phyloP scores from a whole-genome alignment of 2,113 vertebrate genomes.

The Gavia stellata region DNA sequence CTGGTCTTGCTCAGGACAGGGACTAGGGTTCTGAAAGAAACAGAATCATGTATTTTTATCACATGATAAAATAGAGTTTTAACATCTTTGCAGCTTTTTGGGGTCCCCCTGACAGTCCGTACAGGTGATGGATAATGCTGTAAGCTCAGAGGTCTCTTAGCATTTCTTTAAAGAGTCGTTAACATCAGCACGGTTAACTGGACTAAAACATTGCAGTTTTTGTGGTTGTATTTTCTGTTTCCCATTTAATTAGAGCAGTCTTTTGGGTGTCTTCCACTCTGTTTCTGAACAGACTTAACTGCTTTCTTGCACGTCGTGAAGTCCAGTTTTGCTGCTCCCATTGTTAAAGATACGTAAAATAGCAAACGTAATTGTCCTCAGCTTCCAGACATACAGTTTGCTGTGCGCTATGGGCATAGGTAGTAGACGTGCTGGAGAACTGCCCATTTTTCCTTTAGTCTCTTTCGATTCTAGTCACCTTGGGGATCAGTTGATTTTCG shows the following conservation, averaged over 20 bases:
- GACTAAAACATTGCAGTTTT: not conserved
- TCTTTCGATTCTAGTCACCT: not conserved
- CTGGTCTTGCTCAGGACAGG: not conserved
- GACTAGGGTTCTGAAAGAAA: not conserved
- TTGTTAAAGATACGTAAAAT: not conserved
- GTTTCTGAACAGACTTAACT: not conserved
- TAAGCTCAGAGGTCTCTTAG: not conserved
- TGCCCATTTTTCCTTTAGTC: not conserved
- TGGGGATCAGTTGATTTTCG: not conserved
- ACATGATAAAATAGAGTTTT: not conserved
- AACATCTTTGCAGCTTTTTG: not conserved
- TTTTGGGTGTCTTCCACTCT: not conserved
- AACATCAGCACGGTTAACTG: conserved; percentile 5
- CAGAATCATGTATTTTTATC: not conserved
- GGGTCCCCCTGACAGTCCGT: not conserved
- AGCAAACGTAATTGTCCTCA: not conserved
- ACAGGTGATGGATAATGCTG: conserved; percentile 31
- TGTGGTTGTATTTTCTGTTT: not conserved
- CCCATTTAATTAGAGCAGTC: not conserved
- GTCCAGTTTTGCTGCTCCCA: not conserved
- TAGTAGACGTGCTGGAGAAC: not conserved
- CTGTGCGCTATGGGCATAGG: not conserved
- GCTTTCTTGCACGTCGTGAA: not conserved
- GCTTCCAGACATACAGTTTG: not conserved
- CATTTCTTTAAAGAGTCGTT: not conserved